phyloP scores from a whole-genome alignment of 2,797 vertebrate genomes.

The Austrolebias charrua region DNA sequence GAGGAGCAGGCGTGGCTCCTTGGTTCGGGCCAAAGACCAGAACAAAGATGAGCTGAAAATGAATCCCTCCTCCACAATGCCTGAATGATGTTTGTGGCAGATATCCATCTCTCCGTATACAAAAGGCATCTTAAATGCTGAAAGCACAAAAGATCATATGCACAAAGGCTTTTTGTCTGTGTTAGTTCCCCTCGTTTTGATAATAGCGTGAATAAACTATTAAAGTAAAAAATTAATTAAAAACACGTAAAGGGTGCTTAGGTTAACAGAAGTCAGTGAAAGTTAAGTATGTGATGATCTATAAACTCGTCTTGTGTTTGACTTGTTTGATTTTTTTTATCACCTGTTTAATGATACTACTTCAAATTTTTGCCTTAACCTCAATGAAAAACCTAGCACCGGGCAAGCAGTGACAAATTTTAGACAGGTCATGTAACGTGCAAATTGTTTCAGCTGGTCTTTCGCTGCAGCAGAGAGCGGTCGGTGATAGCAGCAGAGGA shows the following conservation, averaged over 20 bases:
- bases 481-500: slow-evolving; percentile 54
- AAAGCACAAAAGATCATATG: slow-evolving; percentile 80
- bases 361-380: neutral
- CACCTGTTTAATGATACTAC: neutral
- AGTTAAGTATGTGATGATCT: slow-evolving; percentile 47
- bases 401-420: slow-evolving; percentile 37
- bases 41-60: slow-evolving; percentile 90
- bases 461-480: slow-evolving; percentile 53
- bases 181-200: slow-evolving; percentile 76
- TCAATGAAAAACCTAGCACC: neutral
- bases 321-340: slow-evolving; percentile 2
- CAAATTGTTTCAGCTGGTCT: slow-evolving; percentile 40
- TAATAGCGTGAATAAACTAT: slow-evolving; percentile 73
- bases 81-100: slow-evolving; percentile 89
- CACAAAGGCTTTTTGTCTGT: slow-evolving; percentile 80
- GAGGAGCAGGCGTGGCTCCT: slow-evolving; percentile 95
- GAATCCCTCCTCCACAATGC: slow-evolving; percentile 91
- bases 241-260: slow-evolving; percentile 44
- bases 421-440: slow-evolving; percentile 23
- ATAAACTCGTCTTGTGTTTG: slow-evolving; percentile 18
- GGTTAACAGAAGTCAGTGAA: slow-evolving; percentile 52
- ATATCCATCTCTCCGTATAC: slow-evolving; percentile 86
- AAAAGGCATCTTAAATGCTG: slow-evolving; percentile 83
- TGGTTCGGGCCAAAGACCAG: slow-evolving; percentile 86
- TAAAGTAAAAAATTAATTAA: slow-evolving; percentile 66